Conservation (phyloP, 2,797 vertebrate species). For the Chelmon rostratus region DNA sequence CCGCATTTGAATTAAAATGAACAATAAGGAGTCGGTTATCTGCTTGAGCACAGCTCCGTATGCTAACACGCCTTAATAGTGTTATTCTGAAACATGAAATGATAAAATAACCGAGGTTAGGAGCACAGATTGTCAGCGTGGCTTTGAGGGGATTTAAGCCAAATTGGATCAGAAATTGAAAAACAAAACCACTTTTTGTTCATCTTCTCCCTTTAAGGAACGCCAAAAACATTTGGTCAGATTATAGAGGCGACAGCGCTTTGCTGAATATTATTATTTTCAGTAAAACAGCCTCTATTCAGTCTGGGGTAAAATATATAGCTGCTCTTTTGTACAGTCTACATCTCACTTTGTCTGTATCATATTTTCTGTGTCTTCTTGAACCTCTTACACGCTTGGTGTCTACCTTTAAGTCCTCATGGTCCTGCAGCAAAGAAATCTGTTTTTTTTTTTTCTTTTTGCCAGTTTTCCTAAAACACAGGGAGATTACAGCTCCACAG, state of each 20-base stretch:
- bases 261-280: conserved; percentile 7
- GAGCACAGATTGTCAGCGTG: conserved; percentile 25
- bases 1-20: conserved; percentile 38
- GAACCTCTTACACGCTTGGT: not conserved
- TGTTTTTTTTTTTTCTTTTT: not conserved
- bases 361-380: not conserved
- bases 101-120: conserved; percentile 28
- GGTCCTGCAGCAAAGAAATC: conserved; percentile 20
- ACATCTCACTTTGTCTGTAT: not conserved
- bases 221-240: conserved; percentile 33
- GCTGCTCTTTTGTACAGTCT: not conserved
- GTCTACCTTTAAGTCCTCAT: not conserved
- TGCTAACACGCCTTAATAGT: conserved; percentile 20
- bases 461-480: not conserved
- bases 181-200: conserved; percentile 20
- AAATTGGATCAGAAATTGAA: conserved; percentile 24
- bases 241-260: conserved; percentile 18
- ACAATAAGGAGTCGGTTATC: not conserved
- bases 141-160: conserved; percentile 30
- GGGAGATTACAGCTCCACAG: not conserved
- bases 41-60: conserved; percentile 11
- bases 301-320: not conserved
- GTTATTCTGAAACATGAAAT: conserved; percentile 24
- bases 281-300: conserved; percentile 3
- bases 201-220: conserved; percentile 4